Evolutionary conservation across 2,797 vertebrate genomes (phyloP), one percentile per base, ranked within the genome.

Genomic region (Acanthurus tractus): DNA sequence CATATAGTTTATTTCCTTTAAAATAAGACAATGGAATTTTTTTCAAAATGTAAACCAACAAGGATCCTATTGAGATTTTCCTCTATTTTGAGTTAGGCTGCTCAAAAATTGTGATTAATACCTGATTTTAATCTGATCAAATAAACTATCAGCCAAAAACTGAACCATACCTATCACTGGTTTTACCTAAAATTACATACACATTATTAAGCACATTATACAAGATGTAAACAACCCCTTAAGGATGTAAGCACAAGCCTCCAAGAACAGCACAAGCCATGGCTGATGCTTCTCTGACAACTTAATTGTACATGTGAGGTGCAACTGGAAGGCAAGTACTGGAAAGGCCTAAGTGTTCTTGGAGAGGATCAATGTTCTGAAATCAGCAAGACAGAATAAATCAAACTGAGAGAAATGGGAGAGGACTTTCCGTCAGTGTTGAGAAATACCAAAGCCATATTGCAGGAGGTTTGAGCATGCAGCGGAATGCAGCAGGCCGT

Each of bases 301-400:
- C 79, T 89, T 90, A 92, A 93, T 83, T 92, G 78, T 82, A 89
- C 86, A 92, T 80, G 83, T 88, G 89, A 93, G 81, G 82, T 83
- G 82, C 88, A 92, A 90, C 84, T 91, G 89, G 82, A 87, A 80
- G 83, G 86, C 83, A 81, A 70, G 54, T 80, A 74, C 74, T 74
- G 71, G 38, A 65, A 61, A 83, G 85, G 78, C 79, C 70, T 78
- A 67, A 85, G 83, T 75, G 78, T 83, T 89, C 79, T 91, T 88
- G 86, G 86, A 89, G 81, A 83, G 73, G 84, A 80, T 86, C 79
- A 82, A 69, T 78, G 83, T 82, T 88, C 91, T 78, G 50, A 87
- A 90, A 85, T 75, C 63, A 77, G 72, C 54, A 53, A 82, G 73
- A 89, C 77, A 86, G 79, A 92, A 89, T 89, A 91, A 92, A 92